Evolutionary conservation across 2,888 invertebrate genomes (phyloP).

Genomic region (Hololepta plana): DNA sequence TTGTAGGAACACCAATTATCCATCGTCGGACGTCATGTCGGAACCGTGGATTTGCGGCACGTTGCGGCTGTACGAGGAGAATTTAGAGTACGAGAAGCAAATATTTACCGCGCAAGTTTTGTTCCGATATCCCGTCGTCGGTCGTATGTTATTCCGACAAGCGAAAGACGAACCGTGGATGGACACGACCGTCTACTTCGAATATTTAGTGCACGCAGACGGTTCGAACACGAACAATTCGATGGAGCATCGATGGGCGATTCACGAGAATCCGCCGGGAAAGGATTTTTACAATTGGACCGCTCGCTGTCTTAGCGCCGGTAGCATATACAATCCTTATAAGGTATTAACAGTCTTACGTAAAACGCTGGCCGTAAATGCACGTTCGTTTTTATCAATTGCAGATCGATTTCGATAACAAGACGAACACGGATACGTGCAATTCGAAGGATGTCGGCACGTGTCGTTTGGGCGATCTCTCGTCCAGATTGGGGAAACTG

Average conservation of each 20-base stretch:
- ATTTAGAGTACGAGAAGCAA: slow-evolving; percentile 47
- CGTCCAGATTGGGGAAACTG: slow-evolving; percentile 48
- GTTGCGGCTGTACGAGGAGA: slow-evolving; percentile 40
- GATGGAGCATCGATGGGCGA: slow-evolving; percentile 61
- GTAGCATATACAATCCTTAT: slow-evolving; percentile 59
- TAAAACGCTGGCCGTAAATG: not conserved
- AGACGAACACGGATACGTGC: slow-evolving; percentile 38
- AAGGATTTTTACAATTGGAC: slow-evolving; percentile 86
- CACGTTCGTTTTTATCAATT: slow-evolving; percentile 8
- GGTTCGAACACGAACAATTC: slow-evolving; percentile 62
- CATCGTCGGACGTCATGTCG: slow-evolving; percentile 22
- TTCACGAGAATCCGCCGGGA: slow-evolving; percentile 63
- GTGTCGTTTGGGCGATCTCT: slow-evolving; percentile 63
- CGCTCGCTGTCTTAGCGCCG: slow-evolving; percentile 63
- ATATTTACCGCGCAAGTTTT: slow-evolving; percentile 65
- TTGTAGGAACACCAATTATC: slow-evolving; percentile 31
- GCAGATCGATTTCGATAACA: slow-evolving; percentile 39
- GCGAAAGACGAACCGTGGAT: slow-evolving; percentile 60
- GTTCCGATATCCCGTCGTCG: slow-evolving; percentile 74
- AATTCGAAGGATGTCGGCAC: slow-evolving; percentile 34
- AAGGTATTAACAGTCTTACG: slow-evolving; percentile 26
- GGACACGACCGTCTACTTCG: slow-evolving; percentile 70
- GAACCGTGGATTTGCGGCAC: slow-evolving; percentile 46
- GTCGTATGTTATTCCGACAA: slow-evolving; percentile 66
- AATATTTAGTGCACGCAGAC: slow-evolving; percentile 75